Conservation (phyloP, 2,888 invertebrate species). For the Hymenopus coronatus region DNA sequence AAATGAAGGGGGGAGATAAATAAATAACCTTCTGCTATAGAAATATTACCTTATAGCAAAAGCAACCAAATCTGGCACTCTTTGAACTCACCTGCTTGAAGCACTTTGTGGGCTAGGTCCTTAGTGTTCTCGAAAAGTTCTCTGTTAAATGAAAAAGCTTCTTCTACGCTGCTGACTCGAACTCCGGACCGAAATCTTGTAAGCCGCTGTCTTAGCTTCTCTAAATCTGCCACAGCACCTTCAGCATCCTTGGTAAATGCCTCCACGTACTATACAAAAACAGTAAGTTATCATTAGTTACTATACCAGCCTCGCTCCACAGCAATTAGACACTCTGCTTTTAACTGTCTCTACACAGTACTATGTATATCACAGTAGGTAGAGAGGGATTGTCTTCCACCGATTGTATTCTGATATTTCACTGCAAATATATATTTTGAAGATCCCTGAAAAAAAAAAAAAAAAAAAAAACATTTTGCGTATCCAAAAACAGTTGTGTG, state of each 20-base stretch:
- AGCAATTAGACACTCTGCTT: no score
- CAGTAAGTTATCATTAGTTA: not conserved
- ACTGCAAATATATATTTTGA: no score
- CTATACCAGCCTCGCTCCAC: no score
- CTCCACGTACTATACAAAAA: conserved; percentile 59
- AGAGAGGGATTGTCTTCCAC: no score
- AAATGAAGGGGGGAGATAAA: no score
- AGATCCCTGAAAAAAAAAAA: no score
- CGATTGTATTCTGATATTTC: no score
- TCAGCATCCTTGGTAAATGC: conserved; percentile 62
- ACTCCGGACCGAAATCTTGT: conserved; percentile 52
- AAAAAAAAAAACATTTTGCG: no score
- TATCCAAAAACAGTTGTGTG: no score
- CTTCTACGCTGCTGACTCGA: conserved; percentile 56
- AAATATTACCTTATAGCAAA: not conserved
- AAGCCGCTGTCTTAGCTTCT: conserved; percentile 58
- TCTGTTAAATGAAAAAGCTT: conserved; percentile 54
- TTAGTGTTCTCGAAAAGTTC: conserved; percentile 47
- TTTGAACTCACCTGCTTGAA: conserved; percentile 33
- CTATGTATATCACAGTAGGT: no score
- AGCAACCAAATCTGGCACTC: not conserved
- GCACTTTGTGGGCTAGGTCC: conserved; percentile 34
- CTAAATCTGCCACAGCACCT: conserved; percentile 58
- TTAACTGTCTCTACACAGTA: no score
- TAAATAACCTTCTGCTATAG: no score